Evolutionary conservation across 30 jellyfish, hydroid and myxozoan species (phyloP).

Genomic region (Aurelia aurita complex sp. Pacific): DNA sequence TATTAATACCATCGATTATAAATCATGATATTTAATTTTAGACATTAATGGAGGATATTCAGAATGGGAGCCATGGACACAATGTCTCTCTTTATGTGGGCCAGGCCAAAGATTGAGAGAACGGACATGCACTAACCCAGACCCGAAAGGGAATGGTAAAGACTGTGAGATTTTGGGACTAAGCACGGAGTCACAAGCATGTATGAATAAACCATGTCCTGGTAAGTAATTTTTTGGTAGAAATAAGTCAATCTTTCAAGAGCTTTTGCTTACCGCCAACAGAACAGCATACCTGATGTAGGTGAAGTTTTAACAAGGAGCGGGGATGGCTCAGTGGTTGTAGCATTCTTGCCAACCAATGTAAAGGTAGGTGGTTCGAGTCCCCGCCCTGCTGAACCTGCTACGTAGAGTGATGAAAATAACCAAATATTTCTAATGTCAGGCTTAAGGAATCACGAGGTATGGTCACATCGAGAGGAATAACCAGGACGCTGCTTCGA

Average conservation of each 20-base stretch:
- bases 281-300: too few species aligned
- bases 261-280: not conserved
- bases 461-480: too few species aligned
- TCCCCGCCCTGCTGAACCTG: too few species aligned
- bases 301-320: too few species aligned
- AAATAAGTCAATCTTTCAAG: not conserved
- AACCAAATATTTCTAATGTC: too few species aligned
- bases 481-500: too few species aligned
- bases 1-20: too few species aligned
- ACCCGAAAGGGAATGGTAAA: slow-evolving; percentile 50
- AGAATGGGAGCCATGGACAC: slow-evolving; percentile 60
- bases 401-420: too few species aligned
- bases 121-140: slow-evolving; percentile 70
- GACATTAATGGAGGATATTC: slow-evolving; percentile 69
- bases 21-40: not conserved
- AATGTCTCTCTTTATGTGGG: slow-evolving; percentile 51
- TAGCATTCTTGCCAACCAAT: too few species aligned
- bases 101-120: slow-evolving; percentile 33
- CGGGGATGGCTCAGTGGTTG: too few species aligned
- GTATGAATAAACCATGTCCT: slow-evolving; percentile 50
- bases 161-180: slow-evolving; percentile 49
- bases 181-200: slow-evolving; percentile 5
- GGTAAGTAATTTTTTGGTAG: slow-evolving; percentile 11
- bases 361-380: too few species aligned
- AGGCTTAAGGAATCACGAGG: too few species aligned